phyloP scores from a whole-genome alignment of 1,140 invertebrate genomes.

The Pogonomyrmex barbatus region DNA sequence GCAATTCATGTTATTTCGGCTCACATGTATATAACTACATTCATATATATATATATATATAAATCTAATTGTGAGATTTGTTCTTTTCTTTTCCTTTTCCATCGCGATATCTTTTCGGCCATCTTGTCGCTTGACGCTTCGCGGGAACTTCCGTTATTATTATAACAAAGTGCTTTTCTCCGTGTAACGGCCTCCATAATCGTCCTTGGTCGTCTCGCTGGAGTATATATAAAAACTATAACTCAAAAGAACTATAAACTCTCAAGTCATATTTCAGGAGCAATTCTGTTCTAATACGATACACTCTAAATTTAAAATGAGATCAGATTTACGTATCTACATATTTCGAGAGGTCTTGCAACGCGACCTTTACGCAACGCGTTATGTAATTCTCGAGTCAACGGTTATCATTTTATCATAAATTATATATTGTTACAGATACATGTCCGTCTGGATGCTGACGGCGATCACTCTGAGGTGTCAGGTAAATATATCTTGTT shows the following conservation, averaged over 20 bases:
- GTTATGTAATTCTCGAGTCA: background rate
- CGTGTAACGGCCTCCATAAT: background rate
- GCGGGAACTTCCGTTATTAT: background rate
- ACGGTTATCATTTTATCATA: constrained; percentile 4
- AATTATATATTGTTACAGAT: constrained; percentile 78
- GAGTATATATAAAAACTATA: background rate
- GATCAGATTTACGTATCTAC: background rate
- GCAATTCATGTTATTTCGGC: constrained; percentile 23
- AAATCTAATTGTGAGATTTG: background rate
- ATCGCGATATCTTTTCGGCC: background rate
- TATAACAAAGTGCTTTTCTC: constrained; percentile 1
- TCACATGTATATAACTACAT: constrained; percentile 1
- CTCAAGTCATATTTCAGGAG: background rate
- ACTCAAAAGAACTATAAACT: too few species aligned
- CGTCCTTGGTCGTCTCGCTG: constrained; percentile 33
- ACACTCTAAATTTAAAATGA: background rate
- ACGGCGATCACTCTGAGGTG: constrained; percentile 74
- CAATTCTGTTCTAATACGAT: background rate
- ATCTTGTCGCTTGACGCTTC: background rate
- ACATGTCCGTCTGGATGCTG: constrained; percentile 80
- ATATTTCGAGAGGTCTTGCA: background rate
- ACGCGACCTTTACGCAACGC: background rate
- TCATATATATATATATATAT: background rate
- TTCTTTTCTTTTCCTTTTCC: background rate
- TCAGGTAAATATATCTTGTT: constrained; percentile 76